Percentiles rank a stretch among this genome's conserved stretches.
These are phyloP conservation scores for Melanotaenia pygmaea DNA, from an alignment of 2,797 vertebrate species.

Conservation along the genomic window DNA sequence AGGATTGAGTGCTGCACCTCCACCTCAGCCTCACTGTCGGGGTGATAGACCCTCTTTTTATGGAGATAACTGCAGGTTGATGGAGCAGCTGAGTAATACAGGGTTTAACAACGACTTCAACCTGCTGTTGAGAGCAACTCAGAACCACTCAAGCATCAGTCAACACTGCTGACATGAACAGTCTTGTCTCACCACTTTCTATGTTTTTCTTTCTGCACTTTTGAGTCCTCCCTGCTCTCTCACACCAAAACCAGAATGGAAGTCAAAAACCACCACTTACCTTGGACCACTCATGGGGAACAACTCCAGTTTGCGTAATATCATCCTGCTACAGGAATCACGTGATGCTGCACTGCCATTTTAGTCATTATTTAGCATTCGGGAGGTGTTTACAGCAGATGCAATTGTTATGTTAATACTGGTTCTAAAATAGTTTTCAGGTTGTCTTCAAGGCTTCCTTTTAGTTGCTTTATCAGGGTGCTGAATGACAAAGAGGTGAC, in stretches of 20 bases:
- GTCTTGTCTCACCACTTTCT: slow-evolving; percentile 41
- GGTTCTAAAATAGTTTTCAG: slow-evolving; percentile 22
- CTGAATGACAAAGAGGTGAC: slow-evolving; percentile 39
- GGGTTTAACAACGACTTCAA: slow-evolving; percentile 52
- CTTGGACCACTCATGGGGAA: slow-evolving; percentile 60
- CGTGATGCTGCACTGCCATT: slow-evolving; percentile 48
- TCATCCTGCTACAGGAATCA: slow-evolving; percentile 40
- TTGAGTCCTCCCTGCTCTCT: slow-evolving; percentile 37
- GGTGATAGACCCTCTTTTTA: slow-evolving; percentile 64
- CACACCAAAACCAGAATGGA: slow-evolving; percentile 40
- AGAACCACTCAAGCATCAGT: slow-evolving; percentile 63
- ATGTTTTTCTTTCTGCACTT: slow-evolving; percentile 38
- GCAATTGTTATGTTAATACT: slow-evolving; percentile 9
- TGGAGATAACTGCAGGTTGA: slow-evolving; percentile 66
- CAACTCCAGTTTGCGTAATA: slow-evolving; percentile 63
- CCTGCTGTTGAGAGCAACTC: slow-evolving; percentile 53
- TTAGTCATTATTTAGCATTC: slow-evolving; percentile 32
- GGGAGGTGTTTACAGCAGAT: slow-evolving; percentile 16
- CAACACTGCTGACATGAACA: slow-evolving; percentile 53
- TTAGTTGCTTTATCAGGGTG: slow-evolving; percentile 18
- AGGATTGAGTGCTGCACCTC: slow-evolving; percentile 43
- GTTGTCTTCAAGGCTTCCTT: slow-evolving; percentile 11
- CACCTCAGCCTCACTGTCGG: slow-evolving; percentile 43
- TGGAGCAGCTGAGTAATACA: slow-evolving; percentile 59
- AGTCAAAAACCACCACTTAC: slow-evolving; percentile 71